Percentiles rank a stretch among this genome's conserved stretches.
Evolutionary conservation across 1,140 invertebrate genomes (phyloP).

Genomic region (Branchinecta lynchi): DNA sequence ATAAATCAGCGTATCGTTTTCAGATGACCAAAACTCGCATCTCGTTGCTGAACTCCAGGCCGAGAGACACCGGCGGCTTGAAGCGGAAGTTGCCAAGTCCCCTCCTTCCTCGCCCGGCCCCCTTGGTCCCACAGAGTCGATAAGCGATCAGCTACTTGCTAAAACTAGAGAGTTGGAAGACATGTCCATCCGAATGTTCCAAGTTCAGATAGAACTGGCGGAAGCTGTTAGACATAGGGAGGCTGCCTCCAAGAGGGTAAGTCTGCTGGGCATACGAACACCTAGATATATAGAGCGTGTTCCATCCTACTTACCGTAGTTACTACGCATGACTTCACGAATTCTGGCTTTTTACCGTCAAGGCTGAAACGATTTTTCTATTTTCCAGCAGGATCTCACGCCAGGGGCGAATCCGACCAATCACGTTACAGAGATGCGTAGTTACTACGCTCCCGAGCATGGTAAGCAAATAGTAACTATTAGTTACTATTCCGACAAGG

Average conservation of each 20-base stretch:
- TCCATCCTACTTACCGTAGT: no score
- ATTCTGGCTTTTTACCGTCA: no score
- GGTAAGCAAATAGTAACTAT: no score
- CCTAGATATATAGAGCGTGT: no score
- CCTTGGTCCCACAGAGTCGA: not conserved
- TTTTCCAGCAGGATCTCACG: no score
- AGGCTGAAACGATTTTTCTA: no score
- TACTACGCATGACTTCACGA: no score
- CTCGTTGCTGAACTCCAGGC: not conserved
- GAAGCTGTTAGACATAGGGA: not conserved
- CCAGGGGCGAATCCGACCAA: no score
- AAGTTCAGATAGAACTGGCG: not conserved
- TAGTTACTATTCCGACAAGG: no score
- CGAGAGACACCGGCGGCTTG: not conserved
- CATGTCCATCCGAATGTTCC: not conserved
- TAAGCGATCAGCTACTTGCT: not conserved
- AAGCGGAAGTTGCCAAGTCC: not conserved
- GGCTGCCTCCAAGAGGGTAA: not conserved
- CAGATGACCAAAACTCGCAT: not conserved
- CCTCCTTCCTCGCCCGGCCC: not conserved
- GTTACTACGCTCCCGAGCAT: no score
- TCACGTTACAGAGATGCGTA: no score
- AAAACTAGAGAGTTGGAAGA: not conserved
- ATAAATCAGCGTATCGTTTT: no score
- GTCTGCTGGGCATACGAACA: not conserved